phyloP scores from a whole-genome alignment of 2,888 invertebrate genomes.

The Drosophila neoperkinsi region DNA sequence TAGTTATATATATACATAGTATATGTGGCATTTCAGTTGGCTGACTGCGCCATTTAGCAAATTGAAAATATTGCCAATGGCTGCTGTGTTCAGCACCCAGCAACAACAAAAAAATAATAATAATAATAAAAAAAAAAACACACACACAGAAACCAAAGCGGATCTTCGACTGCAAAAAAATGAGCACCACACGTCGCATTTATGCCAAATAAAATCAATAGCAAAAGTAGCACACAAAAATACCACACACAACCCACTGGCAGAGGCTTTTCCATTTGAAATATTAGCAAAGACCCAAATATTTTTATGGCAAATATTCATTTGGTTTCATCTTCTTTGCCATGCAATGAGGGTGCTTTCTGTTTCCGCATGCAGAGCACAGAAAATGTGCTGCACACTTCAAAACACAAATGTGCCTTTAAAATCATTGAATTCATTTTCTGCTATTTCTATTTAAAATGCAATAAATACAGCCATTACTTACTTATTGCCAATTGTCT shows the following conservation, averaged over 20 bases:
- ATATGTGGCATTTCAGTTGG: constrained; percentile 69
- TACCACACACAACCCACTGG: neutral
- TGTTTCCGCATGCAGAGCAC: constrained; percentile 13
- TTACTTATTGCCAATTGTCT: neutral
- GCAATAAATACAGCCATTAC: neutral
- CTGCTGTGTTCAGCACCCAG: constrained; percentile 24
- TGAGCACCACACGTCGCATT: constrained; percentile 68
- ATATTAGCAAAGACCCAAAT: constrained; percentile 67
- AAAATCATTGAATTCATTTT: constrained; percentile 31
- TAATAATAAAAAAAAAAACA: constrained; percentile 15
- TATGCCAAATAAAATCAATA: constrained; percentile 78
- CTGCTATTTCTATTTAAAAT: neutral
- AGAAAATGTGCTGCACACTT: constrained; percentile 47
- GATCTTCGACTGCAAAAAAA: constrained; percentile 40
- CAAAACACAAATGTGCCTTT: constrained; percentile 17
- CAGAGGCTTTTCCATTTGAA: constrained; percentile 61
- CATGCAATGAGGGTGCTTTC: constrained; percentile 17
- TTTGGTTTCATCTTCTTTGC: constrained; percentile 12
- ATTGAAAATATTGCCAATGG: constrained; percentile 73
- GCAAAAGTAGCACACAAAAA: constrained; percentile 66
- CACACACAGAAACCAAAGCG: constrained; percentile 35
- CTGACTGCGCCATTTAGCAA: constrained; percentile 77
- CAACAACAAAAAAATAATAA: neutral
- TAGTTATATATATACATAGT: constrained; percentile 20
- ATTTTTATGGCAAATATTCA: constrained; percentile 42